Evolutionary conservation across 2,113 vertebrate species (phyloP), one percentile per base, ranked within the genome.

Genomic region (Bucco capensis): DNA sequence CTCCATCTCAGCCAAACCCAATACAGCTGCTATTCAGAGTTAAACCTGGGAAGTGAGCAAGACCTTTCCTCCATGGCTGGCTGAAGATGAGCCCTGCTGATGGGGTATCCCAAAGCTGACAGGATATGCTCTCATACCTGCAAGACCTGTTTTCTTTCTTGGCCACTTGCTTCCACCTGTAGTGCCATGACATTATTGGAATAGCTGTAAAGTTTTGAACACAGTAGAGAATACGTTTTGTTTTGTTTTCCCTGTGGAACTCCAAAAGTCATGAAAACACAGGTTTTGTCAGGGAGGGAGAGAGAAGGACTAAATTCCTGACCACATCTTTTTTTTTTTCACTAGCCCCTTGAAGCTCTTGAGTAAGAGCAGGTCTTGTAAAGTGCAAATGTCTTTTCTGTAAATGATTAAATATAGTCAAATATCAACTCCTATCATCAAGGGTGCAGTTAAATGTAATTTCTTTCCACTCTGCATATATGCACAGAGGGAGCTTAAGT

Each of bases 371-470:
- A 96, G 91, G 93, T 96, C 88, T 88, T 89, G 62, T 93, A 90
- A 89, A 95, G 46, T 69, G 58, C 40, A 88, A 96, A 82, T 77
- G 70, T 92, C 93, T 86, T 94, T 93, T 86, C 82, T 69, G 58
- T 73, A 86, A 40, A 13, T 66, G 69, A 89, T 90, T 94, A 85
- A 87, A 75, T 81, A 77, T 22, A 95, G 84, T 40, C 31, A 91
- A 92, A 87, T 86, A 91, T 61, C 74, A 85, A 79, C 73, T 87
- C 58, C 91, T 90, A 65, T 87, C 85, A 96, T 85, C 95, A 94
- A 92, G 91, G 53, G 84, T 65, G 94, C 92, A 93, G 81, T 96
- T 90, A 94, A 96, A 92, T 23, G 17, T 83, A 88, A 86, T 95
- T 90, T 95, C 81, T 92, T 95, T 96, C 94, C 8, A 3, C 18